Conservation (phyloP, 2,797 vertebrate genomes). For the Dipus sagitta region DNA sequence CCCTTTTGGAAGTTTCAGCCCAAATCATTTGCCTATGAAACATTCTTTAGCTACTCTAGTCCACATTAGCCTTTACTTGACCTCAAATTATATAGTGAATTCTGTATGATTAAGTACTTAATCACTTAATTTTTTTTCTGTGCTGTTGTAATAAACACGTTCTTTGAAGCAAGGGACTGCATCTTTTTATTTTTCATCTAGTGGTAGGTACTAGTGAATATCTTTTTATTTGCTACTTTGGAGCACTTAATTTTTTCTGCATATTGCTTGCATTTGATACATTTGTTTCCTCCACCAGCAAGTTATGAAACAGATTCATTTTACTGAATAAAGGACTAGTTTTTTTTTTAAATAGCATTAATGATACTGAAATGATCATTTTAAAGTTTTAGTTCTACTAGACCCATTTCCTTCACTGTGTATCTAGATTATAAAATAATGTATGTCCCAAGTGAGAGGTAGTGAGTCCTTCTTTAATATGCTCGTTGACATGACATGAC, state of each 20-base stretch:
- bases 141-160: conserved; percentile 10
- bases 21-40: conserved; percentile 29
- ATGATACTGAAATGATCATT: conserved; percentile 38
- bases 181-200: conserved; percentile 26
- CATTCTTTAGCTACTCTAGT: conserved; percentile 12
- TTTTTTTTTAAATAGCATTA: neutral
- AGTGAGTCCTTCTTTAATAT: neutral
- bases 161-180: conserved; percentile 17
- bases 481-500: no score
- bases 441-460: neutral
- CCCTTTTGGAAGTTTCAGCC: conserved; percentile 6
- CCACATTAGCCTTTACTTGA: conserved; percentile 37
- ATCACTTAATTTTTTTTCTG: conserved; percentile 45
- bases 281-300: conserved; percentile 37
- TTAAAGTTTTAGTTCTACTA: conserved; percentile 42
- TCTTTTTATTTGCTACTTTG: conserved; percentile 50
- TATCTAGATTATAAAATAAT: neutral
- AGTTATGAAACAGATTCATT: conserved; percentile 38
- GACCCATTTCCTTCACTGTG: conserved; percentile 3
- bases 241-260: conserved; percentile 15
- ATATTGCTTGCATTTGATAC: conserved; percentile 34
- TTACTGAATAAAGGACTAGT: conserved; percentile 47
- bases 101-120: conserved; percentile 62
- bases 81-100: conserved; percentile 6
- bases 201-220: conserved; percentile 29